Conservation (phyloP, 35 echinoderm and acorn worm genomes). For the Apostichopus parvimensis region DNA sequence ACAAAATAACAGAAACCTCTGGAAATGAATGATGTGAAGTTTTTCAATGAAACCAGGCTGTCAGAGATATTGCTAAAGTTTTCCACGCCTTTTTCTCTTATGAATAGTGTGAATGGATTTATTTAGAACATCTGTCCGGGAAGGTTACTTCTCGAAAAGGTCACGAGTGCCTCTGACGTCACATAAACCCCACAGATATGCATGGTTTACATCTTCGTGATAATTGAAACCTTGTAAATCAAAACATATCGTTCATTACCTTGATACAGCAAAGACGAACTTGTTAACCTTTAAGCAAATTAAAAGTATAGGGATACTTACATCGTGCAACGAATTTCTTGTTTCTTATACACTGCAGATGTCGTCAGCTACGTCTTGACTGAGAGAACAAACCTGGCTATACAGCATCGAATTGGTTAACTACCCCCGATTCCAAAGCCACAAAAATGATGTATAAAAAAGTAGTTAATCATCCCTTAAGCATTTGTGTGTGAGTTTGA, state of each 20-base stretch:
- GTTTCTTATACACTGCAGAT: not conserved
- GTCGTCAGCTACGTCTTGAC: not conserved
- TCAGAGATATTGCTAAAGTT: not conserved
- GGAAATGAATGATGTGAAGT: not conserved
- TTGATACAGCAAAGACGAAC: not conserved
- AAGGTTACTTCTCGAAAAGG: not conserved
- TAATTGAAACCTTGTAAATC: conserved; percentile 47
- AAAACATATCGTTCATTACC: conserved; percentile 21
- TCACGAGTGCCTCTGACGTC: conserved; percentile 32
- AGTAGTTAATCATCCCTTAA: conserved; percentile 7
- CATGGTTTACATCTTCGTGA: conserved; percentile 22
- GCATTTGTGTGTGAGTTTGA: conserved; percentile 7
- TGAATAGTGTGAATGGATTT: not conserved
- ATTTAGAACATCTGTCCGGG: not conserved
- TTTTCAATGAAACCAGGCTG: not conserved
- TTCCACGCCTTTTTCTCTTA: not conserved
- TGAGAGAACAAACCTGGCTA: not conserved
- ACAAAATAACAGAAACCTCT: not conserved
- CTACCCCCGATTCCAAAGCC: not conserved
- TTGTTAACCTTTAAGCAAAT: not conserved
- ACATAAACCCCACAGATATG: conserved; percentile 13
- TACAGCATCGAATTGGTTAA: not conserved
- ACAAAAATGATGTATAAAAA: not conserved
- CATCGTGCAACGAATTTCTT: conserved; percentile 1
- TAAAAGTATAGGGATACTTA: conserved; percentile 10